Evolutionary conservation across 2,113 vertebrate species (phyloP).

Genomic region (Candoia aspera): DNA sequence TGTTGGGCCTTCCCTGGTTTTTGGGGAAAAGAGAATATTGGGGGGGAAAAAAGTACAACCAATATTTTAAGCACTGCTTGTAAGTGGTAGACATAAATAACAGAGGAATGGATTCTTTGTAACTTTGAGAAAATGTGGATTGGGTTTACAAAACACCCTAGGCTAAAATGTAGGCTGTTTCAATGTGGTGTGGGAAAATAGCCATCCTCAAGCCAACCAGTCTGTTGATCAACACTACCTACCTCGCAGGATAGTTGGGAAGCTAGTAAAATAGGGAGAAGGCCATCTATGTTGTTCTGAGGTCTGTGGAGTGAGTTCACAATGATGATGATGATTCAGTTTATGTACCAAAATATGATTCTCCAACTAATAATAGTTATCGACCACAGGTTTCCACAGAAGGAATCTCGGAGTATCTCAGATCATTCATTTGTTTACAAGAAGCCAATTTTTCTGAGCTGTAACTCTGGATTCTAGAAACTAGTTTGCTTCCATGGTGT

Average conservation of each 20-base stretch:
- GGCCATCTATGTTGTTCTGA: not conserved
- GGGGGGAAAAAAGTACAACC: conserved; percentile 22
- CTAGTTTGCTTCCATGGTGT: not conserved
- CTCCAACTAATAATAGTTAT: not conserved
- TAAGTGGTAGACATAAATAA: conserved; percentile 32
- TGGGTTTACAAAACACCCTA: not conserved
- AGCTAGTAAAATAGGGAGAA: not conserved
- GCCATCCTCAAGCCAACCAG: not conserved
- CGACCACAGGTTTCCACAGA: not conserved
- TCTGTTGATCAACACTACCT: not conserved
- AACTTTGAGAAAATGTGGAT: not conserved
- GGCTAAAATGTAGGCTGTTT: not conserved
- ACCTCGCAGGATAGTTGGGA: not conserved
- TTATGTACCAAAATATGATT: not conserved
- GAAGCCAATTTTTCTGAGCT: not conserved
- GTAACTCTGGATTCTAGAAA: not conserved
- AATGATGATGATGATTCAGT: not conserved
- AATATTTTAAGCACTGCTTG: conserved; percentile 26
- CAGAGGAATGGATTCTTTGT: conserved; percentile 25
- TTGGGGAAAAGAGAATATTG: conserved; percentile 40
- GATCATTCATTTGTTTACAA: not conserved
- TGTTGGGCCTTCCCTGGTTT: not conserved
- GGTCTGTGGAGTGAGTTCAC: not conserved
- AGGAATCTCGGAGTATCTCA: not conserved
- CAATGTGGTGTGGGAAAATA: not conserved